Evolutionary conservation across 2,113 vertebrate genomes (phyloP), one percentile per base, ranked within the genome.

Genomic region (Stercorarius parasiticus): DNA sequence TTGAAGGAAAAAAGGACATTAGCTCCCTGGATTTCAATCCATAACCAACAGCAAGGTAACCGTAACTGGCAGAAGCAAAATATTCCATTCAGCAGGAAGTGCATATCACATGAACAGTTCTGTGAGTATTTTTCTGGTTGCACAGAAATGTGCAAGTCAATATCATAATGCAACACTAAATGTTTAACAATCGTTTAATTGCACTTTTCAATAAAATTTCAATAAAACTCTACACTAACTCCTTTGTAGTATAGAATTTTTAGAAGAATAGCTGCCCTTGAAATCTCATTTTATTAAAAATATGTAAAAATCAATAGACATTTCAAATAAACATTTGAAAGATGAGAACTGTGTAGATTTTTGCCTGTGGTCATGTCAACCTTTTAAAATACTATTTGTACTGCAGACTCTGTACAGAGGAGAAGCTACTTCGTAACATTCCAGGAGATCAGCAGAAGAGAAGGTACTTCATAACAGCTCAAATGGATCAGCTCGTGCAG

Each of bases 281-380:
- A 88, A 97, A 88, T 70, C 66, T 23, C 43, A 47, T 91, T 91
- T 61, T 47, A 82, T 53, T 55, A 22, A 92, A 45, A 86, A 96
- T 36, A 91, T 21, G 94, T 64, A 95, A 71, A 95, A 74, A 96
- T 96, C 49, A 86, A 80, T 94, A n/a, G 72, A 53, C 26, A n/a
- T 40, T 84, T n/a, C 66, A 82, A 91, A 91, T n/a, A 93, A 96
- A 86, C 40, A 73, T 10, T 9, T 71, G 71, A 70, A 62, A 22
- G 73, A 70, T 70, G 49, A 81, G 82, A 77, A 53, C n/a, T 49
- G 89, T 14, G 81, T 29, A 40, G 59, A 38, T 38, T 55, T 88
- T 55, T 49, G 64, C 80, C 74, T 85, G 59, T 43, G 58, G 30
- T 52, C 47, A 42, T 36, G 59, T 32, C 65, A 86, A n/a, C 71